Evolutionary conservation across 1,140 invertebrate species (phyloP).

Genomic region (Cotesia typhae): DNA sequence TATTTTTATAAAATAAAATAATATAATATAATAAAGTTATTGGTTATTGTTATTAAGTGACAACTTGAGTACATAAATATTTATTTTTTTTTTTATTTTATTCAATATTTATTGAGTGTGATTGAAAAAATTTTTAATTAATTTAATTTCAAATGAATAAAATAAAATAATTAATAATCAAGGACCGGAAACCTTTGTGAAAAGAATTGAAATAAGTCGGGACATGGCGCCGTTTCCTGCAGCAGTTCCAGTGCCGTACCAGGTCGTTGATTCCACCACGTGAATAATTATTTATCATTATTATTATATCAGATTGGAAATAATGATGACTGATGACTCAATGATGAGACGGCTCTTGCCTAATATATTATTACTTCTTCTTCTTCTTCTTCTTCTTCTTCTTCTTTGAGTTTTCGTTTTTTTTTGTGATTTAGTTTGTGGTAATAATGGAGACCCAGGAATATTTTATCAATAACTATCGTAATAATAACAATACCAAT

Average conservation of each 20-base stretch:
- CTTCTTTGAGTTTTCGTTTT: background rate
- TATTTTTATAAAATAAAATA: background rate
- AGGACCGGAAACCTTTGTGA: conserved; percentile 35
- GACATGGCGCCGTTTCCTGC: conserved; percentile 41
- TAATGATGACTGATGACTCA: no score
- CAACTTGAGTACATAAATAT: no score
- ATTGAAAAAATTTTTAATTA: no score
- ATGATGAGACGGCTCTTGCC: no score
- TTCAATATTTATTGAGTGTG: no score
- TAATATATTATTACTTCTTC: background rate
- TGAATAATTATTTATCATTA: conserved; percentile 24
- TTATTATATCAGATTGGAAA: no score
- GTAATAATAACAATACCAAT: no score
- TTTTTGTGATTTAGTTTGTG: background rate
- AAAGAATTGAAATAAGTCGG: conserved; percentile 21
- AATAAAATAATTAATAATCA: conserved; percentile 5
- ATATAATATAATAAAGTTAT: no score
- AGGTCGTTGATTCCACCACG: conserved; percentile 25
- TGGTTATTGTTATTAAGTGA: no score
- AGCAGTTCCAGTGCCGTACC: conserved; percentile 40
- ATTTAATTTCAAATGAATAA: no score
- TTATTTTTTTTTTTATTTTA: no score
- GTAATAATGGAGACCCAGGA: conserved; percentile 2
- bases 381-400: no score
- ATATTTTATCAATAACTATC: background rate